These are phyloP conservation scores for Sapayoa aenigma DNA, from an alignment of 2,113 vertebrate genomes.

Conservation along the genomic window DNA sequence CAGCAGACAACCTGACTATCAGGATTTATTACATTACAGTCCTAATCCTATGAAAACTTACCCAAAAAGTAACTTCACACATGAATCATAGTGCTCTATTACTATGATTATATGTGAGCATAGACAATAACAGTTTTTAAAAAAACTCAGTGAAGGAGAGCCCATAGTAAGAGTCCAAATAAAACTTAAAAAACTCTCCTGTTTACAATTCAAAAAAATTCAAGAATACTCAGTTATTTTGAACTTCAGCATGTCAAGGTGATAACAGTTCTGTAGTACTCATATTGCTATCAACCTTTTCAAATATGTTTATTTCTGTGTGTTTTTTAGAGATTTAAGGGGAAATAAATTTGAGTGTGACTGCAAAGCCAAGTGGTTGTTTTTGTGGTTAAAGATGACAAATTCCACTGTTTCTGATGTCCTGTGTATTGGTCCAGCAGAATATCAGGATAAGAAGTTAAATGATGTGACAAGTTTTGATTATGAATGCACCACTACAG, in stretches of 20 bases:
- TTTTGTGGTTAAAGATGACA: conserved; percentile 94
- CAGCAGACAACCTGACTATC: background rate
- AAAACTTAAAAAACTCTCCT: background rate
- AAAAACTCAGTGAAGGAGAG: background rate
- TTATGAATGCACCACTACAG: conserved; percentile 92
- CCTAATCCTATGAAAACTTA: background rate
- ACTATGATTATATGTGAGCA: background rate
- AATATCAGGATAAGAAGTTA: conserved; percentile 92
- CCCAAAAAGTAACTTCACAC: background rate
- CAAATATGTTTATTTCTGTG: conserved; percentile 53
- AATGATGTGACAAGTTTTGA: conserved; percentile 91
- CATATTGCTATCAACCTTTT: background rate
- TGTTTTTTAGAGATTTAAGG: conserved; percentile 87
- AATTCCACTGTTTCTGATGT: conserved; percentile 96
- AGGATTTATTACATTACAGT: background rate
- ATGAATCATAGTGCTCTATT: background rate
- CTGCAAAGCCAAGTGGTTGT: conserved; percentile 97
- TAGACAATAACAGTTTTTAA: background rate
- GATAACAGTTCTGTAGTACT: conserved; percentile 31
- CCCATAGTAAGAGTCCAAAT: background rate
- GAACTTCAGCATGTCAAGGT: conserved; percentile 24
- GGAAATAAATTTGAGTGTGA: conserved; percentile 97
- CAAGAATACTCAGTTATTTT: background rate
- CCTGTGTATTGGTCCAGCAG: conserved; percentile 87
- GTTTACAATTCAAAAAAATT: background rate